A percentile compares a stretch with the other conserved stretches of the same genome.
Conservation (phyloP, 1,140 invertebrate species). For the Drosophila azteca region DNA sequence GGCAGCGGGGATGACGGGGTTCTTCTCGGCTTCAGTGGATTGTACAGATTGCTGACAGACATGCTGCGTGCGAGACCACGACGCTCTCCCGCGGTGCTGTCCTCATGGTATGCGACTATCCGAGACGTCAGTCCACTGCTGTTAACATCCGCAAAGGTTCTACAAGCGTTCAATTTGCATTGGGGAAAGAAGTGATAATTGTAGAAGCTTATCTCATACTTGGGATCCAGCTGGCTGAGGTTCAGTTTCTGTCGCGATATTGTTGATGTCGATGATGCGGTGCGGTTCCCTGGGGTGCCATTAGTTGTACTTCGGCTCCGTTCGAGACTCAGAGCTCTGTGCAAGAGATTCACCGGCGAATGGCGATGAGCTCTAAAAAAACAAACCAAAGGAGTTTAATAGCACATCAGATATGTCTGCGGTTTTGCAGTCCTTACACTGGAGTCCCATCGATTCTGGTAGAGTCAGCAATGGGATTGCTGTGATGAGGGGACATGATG, state of each 20-base stretch:
- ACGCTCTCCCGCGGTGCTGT: constrained; percentile 36
- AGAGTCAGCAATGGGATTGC: constrained; percentile 73
- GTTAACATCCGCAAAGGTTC: constrained; percentile 83
- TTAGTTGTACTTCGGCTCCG: constrained; percentile 25
- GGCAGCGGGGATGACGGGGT: constrained; percentile 65
- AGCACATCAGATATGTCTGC: background rate
- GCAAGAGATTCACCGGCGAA: background rate
- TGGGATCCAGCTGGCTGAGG: constrained; percentile 75
- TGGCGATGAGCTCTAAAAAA: constrained; percentile 1
- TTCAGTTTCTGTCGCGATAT: constrained; percentile 60
- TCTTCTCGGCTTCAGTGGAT: constrained; percentile 71
- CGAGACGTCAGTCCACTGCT: constrained; percentile 83
- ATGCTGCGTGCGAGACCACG: constrained; percentile 67
- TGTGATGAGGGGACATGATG: constrained; percentile 46
- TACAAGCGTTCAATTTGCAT: constrained; percentile 8
- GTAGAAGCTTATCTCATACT: constrained; percentile 33
- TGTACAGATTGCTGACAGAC: constrained; percentile 73
- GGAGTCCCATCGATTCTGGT: constrained; percentile 64
- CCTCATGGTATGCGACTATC: constrained; percentile 82
- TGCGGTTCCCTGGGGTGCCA: constrained; percentile 20
- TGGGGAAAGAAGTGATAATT: background rate
- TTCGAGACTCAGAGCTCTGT: constrained; percentile 1
- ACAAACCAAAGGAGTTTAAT: background rate
- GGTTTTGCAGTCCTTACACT: constrained; percentile 14
- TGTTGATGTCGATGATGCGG: constrained; percentile 13